These are phyloP conservation scores for Dolichomitus sp. DNA, from an alignment of 2,888 invertebrate genomes.

Conservation along the genomic window DNA sequence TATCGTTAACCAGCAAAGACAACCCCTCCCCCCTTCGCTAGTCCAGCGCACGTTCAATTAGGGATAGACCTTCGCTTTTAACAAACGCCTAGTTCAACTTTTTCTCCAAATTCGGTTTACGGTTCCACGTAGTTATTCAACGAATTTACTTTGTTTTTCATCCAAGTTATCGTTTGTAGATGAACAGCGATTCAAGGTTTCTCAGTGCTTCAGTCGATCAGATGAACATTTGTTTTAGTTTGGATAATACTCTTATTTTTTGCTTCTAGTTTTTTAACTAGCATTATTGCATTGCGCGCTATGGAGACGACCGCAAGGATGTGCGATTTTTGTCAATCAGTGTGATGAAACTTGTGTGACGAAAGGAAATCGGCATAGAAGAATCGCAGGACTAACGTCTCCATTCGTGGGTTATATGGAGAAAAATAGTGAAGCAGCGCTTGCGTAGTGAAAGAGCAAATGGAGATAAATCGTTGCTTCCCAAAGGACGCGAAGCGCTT, in stretches of 20 bases:
- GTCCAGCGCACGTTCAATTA: neutral
- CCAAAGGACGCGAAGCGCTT: neutral
- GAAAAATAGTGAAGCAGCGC: constrained; percentile 4
- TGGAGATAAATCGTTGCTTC: neutral
- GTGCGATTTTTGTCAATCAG: neutral
- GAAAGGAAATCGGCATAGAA: neutral
- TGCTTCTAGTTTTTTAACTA: neutral
- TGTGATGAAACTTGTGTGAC: neutral
- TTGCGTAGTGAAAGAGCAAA: neutral
- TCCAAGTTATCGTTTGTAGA: neutral
- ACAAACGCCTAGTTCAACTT: neutral
- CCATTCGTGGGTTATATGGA: neutral
- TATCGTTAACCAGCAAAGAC: constrained; percentile 4
- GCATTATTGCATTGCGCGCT: neutral
- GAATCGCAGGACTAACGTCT: neutral
- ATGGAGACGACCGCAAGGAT: neutral
- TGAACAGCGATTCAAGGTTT: neutral
- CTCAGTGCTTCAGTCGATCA: neutral
- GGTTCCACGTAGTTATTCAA: neutral
- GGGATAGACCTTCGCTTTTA: constrained; percentile 3
- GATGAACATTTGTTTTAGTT: neutral
- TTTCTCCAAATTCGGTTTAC: neutral
- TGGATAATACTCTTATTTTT: neutral
- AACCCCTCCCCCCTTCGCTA: neutral
- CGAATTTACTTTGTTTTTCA: neutral